These are phyloP conservation scores for Pherbina coryleti DNA, from an alignment of 2,888 invertebrate genomes.

Conservation along the genomic window DNA sequence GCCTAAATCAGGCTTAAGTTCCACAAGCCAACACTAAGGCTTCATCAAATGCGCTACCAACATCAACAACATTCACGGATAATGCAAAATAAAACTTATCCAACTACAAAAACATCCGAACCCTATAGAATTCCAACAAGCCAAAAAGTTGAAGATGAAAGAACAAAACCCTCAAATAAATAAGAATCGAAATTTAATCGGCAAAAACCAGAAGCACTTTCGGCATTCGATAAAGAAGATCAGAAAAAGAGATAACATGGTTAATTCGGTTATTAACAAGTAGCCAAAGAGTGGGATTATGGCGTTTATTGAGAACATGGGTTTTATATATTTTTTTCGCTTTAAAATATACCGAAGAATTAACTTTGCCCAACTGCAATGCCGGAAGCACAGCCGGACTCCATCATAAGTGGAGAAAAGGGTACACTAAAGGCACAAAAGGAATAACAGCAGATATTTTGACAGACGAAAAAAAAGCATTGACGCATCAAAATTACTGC, in stretches of 20 bases:
- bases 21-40: background rate
- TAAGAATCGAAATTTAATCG: constrained; percentile 19
- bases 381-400: background rate
- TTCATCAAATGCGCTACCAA: background rate
- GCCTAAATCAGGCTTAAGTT: constrained; percentile 22
- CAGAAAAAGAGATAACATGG: constrained; percentile 56
- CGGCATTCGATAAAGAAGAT: constrained; percentile 67
- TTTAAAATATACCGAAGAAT: constrained; percentile 28
- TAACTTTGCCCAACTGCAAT: background rate
- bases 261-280: constrained; percentile 65
- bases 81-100: background rate
- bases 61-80: background rate
- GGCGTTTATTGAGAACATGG: constrained; percentile 32
- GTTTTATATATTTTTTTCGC: background rate
- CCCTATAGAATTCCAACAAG: background rate
- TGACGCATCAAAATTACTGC: background rate
- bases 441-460: background rate
- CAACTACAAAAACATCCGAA: background rate
- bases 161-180: no score
- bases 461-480: background rate
- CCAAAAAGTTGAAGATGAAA: no score
- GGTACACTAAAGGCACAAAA: background rate
- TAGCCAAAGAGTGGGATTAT: constrained; percentile 50
- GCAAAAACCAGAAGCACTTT: constrained; percentile 66
- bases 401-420: background rate